Percentiles rank a stretch among this genome's conserved stretches.
phyloP scores from a whole-genome alignment of 2,797 vertebrate genomes.

The Argentina silus region DNA sequence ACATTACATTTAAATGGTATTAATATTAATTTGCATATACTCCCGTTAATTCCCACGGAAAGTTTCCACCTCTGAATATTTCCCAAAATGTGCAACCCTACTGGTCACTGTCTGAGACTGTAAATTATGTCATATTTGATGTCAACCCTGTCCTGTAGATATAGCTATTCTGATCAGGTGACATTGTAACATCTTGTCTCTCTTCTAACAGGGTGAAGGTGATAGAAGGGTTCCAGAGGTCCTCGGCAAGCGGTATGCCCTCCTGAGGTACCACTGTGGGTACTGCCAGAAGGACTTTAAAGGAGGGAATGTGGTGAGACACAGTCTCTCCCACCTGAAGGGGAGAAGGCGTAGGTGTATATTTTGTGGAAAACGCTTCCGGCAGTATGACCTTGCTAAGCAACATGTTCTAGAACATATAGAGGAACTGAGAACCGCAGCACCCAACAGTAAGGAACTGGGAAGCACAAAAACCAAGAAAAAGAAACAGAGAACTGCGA shows the following conservation, averaged over 20 bases:
- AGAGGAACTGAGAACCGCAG: conserved; percentile 79
- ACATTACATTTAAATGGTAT: too few species aligned
- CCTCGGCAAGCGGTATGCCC: conserved; percentile 58
- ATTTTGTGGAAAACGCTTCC: conserved; percentile 87
- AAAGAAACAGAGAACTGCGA: conserved; percentile 77
- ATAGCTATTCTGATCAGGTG: background rate
- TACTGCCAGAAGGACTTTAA: conserved; percentile 89
- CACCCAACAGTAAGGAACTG: conserved; percentile 18
- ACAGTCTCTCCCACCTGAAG: conserved; percentile 90
- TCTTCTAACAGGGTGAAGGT: conserved; percentile 42
- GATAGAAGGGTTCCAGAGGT: conserved; percentile 53
- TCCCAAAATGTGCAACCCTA: too few species aligned
- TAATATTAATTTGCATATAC: too few species aligned
- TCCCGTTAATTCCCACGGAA: too few species aligned
- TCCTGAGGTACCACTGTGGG: conserved; percentile 81
- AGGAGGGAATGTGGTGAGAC: conserved; percentile 89
- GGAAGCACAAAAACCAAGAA: background rate
- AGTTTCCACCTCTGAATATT: too few species aligned
- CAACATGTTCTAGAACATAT: conserved; percentile 92
- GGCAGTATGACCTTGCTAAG: conserved; percentile 82
- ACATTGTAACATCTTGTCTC: background rate
- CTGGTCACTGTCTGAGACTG: too few species aligned
- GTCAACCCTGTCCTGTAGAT: background rate
- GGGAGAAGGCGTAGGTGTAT: conserved; percentile 80
- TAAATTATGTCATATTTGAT: too few species aligned